Conservation (phyloP, 2,888 invertebrate genomes). For the Stictocephala bisonia region DNA sequence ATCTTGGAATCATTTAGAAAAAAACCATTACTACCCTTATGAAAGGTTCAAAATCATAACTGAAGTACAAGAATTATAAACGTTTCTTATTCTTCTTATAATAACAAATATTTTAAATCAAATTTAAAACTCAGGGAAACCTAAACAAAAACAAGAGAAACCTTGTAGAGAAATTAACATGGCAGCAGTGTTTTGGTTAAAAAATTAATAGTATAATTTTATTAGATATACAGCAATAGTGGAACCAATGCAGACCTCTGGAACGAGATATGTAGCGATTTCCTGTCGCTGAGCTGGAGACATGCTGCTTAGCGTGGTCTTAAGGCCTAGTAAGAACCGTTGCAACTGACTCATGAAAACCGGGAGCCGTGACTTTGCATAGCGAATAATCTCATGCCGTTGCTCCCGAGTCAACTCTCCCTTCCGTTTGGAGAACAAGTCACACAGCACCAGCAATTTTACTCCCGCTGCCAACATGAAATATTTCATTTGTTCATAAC, state of each 20-base stretch:
- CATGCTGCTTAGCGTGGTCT: slow-evolving; percentile 71
- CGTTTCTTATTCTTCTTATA: no score
- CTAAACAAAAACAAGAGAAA: no score
- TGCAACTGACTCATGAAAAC: slow-evolving; percentile 73
- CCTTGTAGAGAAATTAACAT: no score
- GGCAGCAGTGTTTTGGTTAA: no score
- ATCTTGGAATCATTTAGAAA: no score
- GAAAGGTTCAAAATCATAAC: no score
- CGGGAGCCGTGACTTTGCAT: slow-evolving; percentile 74
- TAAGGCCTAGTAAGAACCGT: slow-evolving; percentile 70
- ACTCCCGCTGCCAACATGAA: slow-evolving; percentile 65
- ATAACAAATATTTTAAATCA: no score
- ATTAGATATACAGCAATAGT: slow-evolving; percentile 5
- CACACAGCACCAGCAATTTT: slow-evolving; percentile 72
- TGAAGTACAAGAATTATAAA: no score
- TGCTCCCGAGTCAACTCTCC: slow-evolving; percentile 72
- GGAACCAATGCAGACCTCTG: slow-evolving; percentile 71
- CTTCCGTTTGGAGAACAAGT: slow-evolving; percentile 73
- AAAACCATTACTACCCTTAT: no score
- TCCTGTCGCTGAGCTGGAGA: slow-evolving; percentile 70
- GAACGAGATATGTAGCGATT: slow-evolving; percentile 74
- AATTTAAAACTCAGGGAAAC: no score
- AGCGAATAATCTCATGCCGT: slow-evolving; percentile 74
- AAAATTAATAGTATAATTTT: neutral
- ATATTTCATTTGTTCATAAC: no score